Evolutionary conservation across 2,797 vertebrate genomes (phyloP).

Genomic region (Capromys pilorides): DNA sequence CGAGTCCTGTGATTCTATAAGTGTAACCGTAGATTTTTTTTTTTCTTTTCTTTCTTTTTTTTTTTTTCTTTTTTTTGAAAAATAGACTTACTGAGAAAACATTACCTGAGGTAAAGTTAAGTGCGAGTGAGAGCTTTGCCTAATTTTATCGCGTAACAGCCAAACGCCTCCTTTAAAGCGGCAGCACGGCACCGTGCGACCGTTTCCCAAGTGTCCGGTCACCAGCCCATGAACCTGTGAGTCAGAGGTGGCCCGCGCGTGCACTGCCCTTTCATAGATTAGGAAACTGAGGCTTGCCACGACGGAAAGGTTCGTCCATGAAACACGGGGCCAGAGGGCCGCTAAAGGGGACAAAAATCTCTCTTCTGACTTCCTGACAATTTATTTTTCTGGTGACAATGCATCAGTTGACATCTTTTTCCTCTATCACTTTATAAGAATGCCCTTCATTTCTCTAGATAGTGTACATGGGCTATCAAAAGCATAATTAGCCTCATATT

Average conservation of each 20-base stretch:
- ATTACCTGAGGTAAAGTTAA: neutral
- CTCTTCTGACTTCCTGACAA: neutral
- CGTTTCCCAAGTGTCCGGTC: neutral
- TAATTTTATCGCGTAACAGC: neutral
- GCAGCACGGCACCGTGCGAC: neutral
- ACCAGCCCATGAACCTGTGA: neutral
- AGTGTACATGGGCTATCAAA: neutral
- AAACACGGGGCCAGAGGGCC: neutral
- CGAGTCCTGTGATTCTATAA: neutral
- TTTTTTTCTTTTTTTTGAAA: neutral
- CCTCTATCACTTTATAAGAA: neutral
- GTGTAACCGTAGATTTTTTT: neutral
- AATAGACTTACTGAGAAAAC: neutral
- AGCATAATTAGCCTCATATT: neutral
- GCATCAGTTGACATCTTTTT: neutral
- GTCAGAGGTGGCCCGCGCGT: too few species aligned
- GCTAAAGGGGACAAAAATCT: neutral
- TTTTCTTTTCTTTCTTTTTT: neutral
- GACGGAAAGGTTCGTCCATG: neutral
- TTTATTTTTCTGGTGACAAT: neutral
- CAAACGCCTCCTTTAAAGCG: constrained; percentile 17
- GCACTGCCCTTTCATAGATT: neutral
- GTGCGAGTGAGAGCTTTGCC: neutral
- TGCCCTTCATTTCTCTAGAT: neutral
- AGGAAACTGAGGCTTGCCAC: neutral